A percentile compares a stretch with the other conserved stretches of the same genome.
Conservation (phyloP, 2,888 invertebrate species). For the Hydropsyche betteni region DNA sequence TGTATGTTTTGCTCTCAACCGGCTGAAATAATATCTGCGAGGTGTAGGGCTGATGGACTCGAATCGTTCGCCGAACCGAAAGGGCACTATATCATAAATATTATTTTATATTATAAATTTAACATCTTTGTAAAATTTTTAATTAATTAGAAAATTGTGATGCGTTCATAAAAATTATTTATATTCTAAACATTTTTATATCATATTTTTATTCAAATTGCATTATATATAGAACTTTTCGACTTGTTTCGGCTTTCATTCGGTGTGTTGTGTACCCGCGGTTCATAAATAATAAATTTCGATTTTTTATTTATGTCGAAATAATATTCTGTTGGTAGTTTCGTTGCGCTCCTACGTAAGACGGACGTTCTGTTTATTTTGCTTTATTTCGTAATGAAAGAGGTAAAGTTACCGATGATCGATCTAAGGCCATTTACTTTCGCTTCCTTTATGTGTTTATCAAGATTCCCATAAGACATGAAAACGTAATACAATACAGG, state of each 20-base stretch:
- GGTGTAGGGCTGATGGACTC: constrained; percentile 44
- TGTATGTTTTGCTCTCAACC: constrained; percentile 49
- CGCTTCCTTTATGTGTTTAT: constrained; percentile 50
- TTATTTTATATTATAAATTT: too few relatives aligned
- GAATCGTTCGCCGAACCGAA: constrained; percentile 5
- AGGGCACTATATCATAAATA: too few relatives aligned
- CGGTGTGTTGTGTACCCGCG: too few relatives aligned
- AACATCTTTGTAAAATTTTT: too few relatives aligned
- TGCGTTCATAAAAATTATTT: too few relatives aligned
- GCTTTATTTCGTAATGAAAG: constrained; percentile 52
- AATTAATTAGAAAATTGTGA: not conserved
- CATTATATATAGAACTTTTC: too few relatives aligned
- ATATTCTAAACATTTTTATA: too few relatives aligned
- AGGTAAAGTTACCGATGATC: constrained; percentile 52
- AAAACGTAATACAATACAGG: constrained; percentile 47
- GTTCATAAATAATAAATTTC: too few relatives aligned
- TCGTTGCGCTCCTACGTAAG: constrained; percentile 17
- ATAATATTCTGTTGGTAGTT: not conserved
- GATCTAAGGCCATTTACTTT: constrained; percentile 51
- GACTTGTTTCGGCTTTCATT: too few relatives aligned
- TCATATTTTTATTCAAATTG: too few relatives aligned
- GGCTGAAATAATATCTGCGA: constrained; percentile 49
- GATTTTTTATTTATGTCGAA: too few relatives aligned
- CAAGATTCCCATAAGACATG: constrained; percentile 48
- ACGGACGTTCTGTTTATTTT: constrained; percentile 44